These are phyloP conservation scores for Phrixothrix hirtus DNA, from an alignment of 2,888 invertebrate species.

Conservation along the genomic window DNA sequence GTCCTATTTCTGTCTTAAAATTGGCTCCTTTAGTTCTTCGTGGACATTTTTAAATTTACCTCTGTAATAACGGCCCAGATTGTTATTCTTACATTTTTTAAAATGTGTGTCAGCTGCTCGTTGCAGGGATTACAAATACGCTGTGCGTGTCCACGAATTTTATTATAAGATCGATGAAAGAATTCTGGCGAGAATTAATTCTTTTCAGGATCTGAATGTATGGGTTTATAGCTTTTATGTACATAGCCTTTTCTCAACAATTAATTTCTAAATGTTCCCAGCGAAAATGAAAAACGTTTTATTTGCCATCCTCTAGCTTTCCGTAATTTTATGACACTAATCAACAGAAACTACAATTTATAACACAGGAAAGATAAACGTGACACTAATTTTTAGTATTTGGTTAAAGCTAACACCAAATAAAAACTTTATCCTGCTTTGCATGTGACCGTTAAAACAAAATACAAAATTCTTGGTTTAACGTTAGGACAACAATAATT, in stretches of 20 bases:
- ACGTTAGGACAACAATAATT: conserved; percentile 4
- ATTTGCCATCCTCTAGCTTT: no score
- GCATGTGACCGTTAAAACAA: conserved; percentile 17
- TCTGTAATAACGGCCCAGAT: conserved; percentile 2
- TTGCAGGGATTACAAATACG: conserved; percentile 32
- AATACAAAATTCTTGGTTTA: conserved; percentile 12
- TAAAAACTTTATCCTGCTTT: conserved; percentile 14
- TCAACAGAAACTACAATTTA: no score
- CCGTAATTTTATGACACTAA: no score
- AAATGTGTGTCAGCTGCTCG: conserved; percentile 31
- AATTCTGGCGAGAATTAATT: conserved; percentile 33
- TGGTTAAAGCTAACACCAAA: no score
- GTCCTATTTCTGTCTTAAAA: conserved; percentile 11
- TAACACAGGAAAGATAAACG: no score
- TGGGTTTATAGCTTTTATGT: conserved; percentile 6
- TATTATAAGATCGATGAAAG: conserved; percentile 36
- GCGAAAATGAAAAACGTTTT: no score
- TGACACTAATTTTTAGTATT: no score
- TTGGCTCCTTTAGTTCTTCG: conserved; percentile 15
- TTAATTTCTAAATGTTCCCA: no score
- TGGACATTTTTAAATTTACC: conserved; percentile 10
- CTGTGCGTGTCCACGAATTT: conserved; percentile 37
- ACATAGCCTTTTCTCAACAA: no score
- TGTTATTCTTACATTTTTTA: conserved; percentile 2
- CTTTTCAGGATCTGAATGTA: conserved; percentile 10